Base-by-base conservation (phyloP, 2,113 vertebrate species). In the Pimephales promelas region DNA sequence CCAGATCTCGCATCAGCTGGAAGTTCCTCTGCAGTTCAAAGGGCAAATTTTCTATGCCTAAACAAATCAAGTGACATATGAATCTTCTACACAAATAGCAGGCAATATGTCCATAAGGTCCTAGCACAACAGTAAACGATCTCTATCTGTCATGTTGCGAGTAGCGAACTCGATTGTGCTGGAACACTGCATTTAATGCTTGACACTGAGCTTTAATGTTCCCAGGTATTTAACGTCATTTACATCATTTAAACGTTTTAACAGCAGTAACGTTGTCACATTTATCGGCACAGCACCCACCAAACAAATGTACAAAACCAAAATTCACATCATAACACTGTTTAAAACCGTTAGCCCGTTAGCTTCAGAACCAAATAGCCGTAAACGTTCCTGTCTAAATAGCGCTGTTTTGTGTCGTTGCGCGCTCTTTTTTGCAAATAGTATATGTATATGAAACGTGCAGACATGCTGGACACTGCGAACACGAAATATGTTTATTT, bases 11-110 rank as follows among this genome's bases (percentile, higher is more conserved):
- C 96, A 97, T 97, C 59, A 97, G 94, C 89, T 96, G 96, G 88
- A 97, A 97, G 91, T 97, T 97, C 83, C 96, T 95, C 86, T 97
- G 96, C 59, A 97, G 83, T 85, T 97, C 96, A 91, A 97, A 97
- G 0, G 96, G 96, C 66, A 97, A 91, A 88, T 97, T 97, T 89
- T 97, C 96, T 81, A 97, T 97, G 88, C 96, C 96, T 97, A 85
- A 79, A 85, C 26, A 70, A 26, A 81, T 34, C 9, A 64, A 52
- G 31, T 5, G 62, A 54, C 10, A 49, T 13, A n/a, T 79, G 3
- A 80, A 47, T 43, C 3, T 9, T 31, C 28, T 34, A 66, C 43
- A 68, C 45, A 20, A 28, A 18, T 10, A 6, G 31, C 22, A 34
- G 57, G 10, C 16, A 11, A 22, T 22, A 73, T 22, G 22, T 22